phyloP scores from a whole-genome alignment of 2,113 vertebrate genomes.

The Eulemur rufifrons region DNA sequence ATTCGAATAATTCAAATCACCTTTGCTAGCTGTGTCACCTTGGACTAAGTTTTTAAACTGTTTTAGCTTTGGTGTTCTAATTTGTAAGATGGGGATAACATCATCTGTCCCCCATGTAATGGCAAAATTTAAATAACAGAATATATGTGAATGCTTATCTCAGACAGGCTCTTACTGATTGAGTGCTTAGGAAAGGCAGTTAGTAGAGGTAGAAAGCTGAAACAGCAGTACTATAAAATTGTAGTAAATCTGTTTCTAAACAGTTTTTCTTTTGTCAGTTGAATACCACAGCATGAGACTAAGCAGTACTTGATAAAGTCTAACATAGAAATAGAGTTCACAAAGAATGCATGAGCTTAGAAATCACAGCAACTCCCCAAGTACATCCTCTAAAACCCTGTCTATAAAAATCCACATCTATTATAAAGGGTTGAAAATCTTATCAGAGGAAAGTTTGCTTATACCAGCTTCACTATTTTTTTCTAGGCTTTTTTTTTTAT shows the following conservation, averaged over 20 bases:
- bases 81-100: slow-evolving; percentile 49
- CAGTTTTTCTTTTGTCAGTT: not conserved
- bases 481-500: not conserved
- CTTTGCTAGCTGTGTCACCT: slow-evolving; percentile 24
- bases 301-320: not conserved
- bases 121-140: slow-evolving; percentile 53
- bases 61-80: slow-evolving; percentile 12
- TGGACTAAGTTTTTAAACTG: slow-evolving; percentile 21
- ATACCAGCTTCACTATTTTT: not conserved
- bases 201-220: not conserved
- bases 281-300: not conserved
- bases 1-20: slow-evolving; percentile 34
- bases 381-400: not conserved
- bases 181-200: not conserved
- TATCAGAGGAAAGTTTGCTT: not conserved
- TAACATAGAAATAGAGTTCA: not conserved
- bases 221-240: slow-evolving; percentile 21
- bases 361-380: not conserved
- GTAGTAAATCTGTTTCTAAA: slow-evolving; percentile 39
- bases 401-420: not conserved
- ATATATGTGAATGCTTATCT: slow-evolving; percentile 34
- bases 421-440: not conserved
- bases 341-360: not conserved
- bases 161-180: slow-evolving; percentile 4
- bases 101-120: not conserved